A percentile compares a stretch with the other conserved stretches of the same genome.
phyloP scores from a whole-genome alignment of 2,797 vertebrate genomes.

The Darevskia nairensis region DNA sequence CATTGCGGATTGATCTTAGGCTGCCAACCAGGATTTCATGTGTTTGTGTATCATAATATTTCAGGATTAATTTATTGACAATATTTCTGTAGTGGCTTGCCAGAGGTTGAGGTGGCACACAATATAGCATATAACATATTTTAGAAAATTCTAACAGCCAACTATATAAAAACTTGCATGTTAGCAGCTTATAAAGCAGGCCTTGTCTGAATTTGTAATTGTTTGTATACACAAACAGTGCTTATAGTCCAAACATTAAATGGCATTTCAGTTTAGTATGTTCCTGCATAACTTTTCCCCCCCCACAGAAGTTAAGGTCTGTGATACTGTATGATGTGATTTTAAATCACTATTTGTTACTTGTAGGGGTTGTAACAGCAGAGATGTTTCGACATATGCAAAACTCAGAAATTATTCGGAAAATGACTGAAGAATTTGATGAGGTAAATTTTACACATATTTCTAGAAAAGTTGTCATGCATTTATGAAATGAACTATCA shows the following conservation, averaged over 20 bases:
- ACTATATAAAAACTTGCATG: background rate
- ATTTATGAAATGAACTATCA: background rate
- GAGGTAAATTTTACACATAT: constrained; percentile 84
- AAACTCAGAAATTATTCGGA: constrained; percentile 99
- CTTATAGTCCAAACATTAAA: background rate
- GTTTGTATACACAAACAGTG: background rate
- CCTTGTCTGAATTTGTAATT: background rate
- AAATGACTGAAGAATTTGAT: constrained; percentile 99
- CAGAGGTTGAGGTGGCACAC: background rate
- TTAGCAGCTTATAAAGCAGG: background rate
- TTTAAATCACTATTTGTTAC: constrained; percentile 54
- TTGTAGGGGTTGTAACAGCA: constrained; percentile 93
- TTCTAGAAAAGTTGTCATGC: constrained; percentile 35
- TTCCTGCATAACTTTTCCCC: background rate
- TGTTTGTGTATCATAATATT: background rate
- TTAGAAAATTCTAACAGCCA: background rate
- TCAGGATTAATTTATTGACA: background rate
- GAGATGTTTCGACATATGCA: constrained; percentile 99
- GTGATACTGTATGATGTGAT: constrained; percentile 32
- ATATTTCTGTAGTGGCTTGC: background rate
- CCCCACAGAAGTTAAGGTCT: too few species aligned
- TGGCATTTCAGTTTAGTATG: background rate
- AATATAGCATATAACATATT: background rate
- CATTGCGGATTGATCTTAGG: background rate
- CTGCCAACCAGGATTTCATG: background rate